Percentiles rank a stretch among this genome's conserved stretches.
Evolutionary conservation across 2,113 vertebrate genomes (phyloP).

Genomic region (Limnothrissa miodon): DNA sequence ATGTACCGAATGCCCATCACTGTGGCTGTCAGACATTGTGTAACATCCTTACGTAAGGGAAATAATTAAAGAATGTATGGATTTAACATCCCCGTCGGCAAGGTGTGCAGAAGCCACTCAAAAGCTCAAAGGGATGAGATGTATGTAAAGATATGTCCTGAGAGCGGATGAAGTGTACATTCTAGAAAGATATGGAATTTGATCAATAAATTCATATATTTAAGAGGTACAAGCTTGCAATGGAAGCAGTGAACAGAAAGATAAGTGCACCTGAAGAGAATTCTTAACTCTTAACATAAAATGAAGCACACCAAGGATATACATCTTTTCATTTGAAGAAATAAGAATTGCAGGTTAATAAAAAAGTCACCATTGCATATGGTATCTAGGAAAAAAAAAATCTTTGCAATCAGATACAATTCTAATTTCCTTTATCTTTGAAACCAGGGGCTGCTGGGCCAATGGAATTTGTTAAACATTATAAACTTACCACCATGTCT

Average conservation of each 20-base stretch:
- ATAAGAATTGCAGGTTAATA: background rate
- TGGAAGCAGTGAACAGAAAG: too few species aligned
- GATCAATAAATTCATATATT: background rate
- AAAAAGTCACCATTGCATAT: background rate
- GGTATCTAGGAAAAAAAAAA: background rate
- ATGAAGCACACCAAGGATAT: background rate
- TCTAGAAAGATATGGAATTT: background rate
- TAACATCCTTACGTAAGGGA: constrained; percentile 15
- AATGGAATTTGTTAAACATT: background rate
- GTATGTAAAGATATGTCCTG: background rate
- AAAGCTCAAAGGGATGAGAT: background rate
- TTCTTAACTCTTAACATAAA: background rate
- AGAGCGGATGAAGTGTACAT: background rate
- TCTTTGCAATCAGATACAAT: too few species aligned
- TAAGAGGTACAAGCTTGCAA: too few species aligned
- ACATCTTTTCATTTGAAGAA: background rate
- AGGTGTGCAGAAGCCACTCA: background rate
- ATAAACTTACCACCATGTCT: background rate
- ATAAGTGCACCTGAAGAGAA: too few species aligned
- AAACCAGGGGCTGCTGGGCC: background rate
- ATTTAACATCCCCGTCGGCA: background rate
- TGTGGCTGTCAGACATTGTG: background rate
- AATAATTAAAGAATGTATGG: background rate
- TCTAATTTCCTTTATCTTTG: too few species aligned
- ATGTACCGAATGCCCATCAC: background rate